phyloP scores from a whole-genome alignment of 2,113 vertebrate genomes.

The Centropristis striata region DNA sequence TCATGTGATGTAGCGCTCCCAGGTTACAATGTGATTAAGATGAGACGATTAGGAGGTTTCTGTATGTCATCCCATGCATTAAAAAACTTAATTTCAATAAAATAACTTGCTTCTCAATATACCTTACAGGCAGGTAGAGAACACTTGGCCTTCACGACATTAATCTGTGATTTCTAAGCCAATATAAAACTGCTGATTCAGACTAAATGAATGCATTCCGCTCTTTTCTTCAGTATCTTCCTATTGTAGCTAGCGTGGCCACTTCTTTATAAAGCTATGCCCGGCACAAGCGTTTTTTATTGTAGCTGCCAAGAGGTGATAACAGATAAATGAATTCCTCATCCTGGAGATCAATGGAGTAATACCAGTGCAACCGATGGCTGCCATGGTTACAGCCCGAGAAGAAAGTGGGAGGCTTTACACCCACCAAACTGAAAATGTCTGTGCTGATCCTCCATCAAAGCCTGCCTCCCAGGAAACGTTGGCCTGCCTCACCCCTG shows the following conservation, averaged over 20 bases:
- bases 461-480: slow-evolving; percentile 95
- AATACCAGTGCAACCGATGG: slow-evolving; percentile 69
- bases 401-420: slow-evolving; percentile 71
- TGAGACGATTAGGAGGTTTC: slow-evolving; percentile 15
- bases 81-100: background rate
- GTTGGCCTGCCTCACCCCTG: slow-evolving; percentile 88
- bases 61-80: background rate
- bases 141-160: background rate
- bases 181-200: slow-evolving; percentile 25
- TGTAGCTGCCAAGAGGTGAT: slow-evolving; percentile 72
- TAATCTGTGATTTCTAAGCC: slow-evolving; percentile 17
- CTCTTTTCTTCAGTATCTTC: slow-evolving; percentile 20
- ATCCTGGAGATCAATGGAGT: slow-evolving; percentile 75
- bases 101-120: too few relatives aligned
- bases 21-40: slow-evolving; percentile 58
- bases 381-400: slow-evolving; percentile 78
- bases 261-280: slow-evolving; percentile 45
- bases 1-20: slow-evolving; percentile 36
- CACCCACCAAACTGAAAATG: slow-evolving; percentile 94
- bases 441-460: slow-evolving; percentile 94
- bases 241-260: slow-evolving; percentile 37
- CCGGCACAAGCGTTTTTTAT: slow-evolving; percentile 41
- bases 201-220: background rate
- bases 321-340: slow-evolving; percentile 76
- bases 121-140: background rate